These are phyloP conservation scores for Bradypodion ventrale DNA, from an alignment of 2,797 vertebrate species.

Conservation along the genomic window DNA sequence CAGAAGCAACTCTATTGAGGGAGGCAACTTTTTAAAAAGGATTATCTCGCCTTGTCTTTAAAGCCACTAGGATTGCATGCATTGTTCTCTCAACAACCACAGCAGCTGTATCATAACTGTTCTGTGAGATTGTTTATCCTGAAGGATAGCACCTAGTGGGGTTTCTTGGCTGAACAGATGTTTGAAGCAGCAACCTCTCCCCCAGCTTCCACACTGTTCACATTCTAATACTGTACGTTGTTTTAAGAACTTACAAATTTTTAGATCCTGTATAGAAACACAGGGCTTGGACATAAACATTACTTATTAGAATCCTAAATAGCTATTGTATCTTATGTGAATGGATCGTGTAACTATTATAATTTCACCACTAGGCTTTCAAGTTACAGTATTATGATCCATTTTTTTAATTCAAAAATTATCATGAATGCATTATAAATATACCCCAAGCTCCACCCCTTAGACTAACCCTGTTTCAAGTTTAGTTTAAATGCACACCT, in stretches of 20 bases:
- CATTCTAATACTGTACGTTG: too few relatives aligned
- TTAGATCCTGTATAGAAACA: neutral
- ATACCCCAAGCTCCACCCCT: neutral
- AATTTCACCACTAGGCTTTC: neutral
- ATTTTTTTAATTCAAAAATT: neutral
- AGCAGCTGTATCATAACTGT: neutral
- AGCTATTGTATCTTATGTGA: neutral
- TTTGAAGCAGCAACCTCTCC: neutral
- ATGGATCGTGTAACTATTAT: too few relatives aligned
- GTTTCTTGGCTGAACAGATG: neutral
- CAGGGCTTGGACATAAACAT: neutral
- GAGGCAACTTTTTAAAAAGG: too few relatives aligned
- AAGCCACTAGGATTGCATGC: neutral
- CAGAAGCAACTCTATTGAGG: neutral
- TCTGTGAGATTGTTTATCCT: neutral
- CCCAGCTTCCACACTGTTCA: too few relatives aligned
- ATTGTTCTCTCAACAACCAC: neutral
- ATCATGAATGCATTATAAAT: neutral
- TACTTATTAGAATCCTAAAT: neutral
- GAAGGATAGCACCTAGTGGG: neutral
- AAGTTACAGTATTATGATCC: neutral
- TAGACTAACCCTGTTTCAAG: neutral
- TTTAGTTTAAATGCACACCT: neutral
- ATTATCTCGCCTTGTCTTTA: neutral
- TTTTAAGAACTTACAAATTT: neutral